phyloP scores from a whole-genome alignment of 1,140 invertebrate genomes.

The Brachionus asplanchnoidis region DNA sequence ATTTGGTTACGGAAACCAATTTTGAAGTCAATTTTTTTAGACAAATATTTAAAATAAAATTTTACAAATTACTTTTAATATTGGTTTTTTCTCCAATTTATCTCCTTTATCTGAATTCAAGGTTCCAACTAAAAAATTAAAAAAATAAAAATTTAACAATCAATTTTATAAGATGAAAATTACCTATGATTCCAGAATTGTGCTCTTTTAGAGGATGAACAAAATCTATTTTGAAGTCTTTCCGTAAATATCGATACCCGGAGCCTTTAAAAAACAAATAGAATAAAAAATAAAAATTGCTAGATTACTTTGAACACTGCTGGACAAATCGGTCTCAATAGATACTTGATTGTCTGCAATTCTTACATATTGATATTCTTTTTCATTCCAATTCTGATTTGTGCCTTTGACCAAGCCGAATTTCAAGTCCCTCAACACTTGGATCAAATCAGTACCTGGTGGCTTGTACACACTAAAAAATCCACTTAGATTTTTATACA shows the following conservation, averaged over 20 bases:
- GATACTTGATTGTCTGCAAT: not conserved
- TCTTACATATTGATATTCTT: not conserved
- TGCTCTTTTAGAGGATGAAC: not conserved
- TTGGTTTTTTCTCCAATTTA: not conserved
- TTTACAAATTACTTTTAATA: not conserved
- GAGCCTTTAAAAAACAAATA: conserved; percentile 4
- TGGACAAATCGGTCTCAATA: not conserved
- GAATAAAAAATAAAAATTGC: not conserved
- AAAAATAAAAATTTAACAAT: not conserved
- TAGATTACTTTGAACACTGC: not conserved
- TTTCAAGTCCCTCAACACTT: not conserved
- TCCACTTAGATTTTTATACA: not conserved
- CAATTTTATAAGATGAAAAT: too few relatives aligned
- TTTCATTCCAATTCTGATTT: not conserved
- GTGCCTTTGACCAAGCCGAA: not conserved
- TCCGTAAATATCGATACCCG: conserved; percentile 10
- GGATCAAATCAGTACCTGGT: not conserved
- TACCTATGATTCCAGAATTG: conserved; percentile 9
- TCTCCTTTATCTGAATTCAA: not conserved
- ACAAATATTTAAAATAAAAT: too few relatives aligned
- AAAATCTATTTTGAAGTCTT: conserved; percentile 33
- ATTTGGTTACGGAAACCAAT: too few relatives aligned
- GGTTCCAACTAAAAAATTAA: not conserved
- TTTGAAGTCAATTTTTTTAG: too few relatives aligned
- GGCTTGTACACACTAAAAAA: conserved; percentile 26